Base-by-base conservation (phyloP, 2,113 vertebrate genomes). In the Carassius carassius region DNA sequence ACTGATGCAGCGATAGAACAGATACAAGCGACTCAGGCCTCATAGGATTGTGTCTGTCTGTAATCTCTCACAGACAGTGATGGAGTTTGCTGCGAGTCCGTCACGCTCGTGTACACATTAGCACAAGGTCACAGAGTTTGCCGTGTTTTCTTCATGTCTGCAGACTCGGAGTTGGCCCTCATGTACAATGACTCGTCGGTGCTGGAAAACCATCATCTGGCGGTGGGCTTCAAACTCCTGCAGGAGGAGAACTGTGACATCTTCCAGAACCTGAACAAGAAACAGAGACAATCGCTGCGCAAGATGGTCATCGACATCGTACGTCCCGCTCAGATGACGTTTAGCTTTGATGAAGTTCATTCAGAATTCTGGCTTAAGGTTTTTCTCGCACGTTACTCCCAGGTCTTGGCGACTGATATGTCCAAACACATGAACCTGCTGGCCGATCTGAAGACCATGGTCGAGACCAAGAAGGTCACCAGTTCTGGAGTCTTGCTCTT, bases 331-430 rank as follows among this genome's bases (percentile, higher is more conserved):
- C 14, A 19, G 2, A 19, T 35, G 16, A 19, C 29, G 10, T 35
- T 3, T 35, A 35, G 65, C 14, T 1, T 19, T 69, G 8, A 19
- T 12, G 8, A 8, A 11, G 32, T 10, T 70, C 2, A 2, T 2
- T 70, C 35, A 4, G 17, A 70, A 21, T 35, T 69, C 32, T 67
- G 63, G 13, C 63, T 70, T 17, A 70, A 5, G 9, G 41, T 17
- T 77, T 56, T n/a, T 47, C 29, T 54, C 41, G 14, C 32, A 16
- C 19, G 37, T 35, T 17, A 41, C 32, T 69, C n/a, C 35, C 86
- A 97, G 96, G 96, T 97, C 8, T 95, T 97, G 90, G 96, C 96
- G 78, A 97, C 96, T 90, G 96, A 97, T 83, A 97, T 97, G 96
- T 97, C 96, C 69, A 97, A 97, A 86, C 96, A 97, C 89, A 97